These are phyloP conservation scores for Thymelicus lineola DNA, from an alignment of 2,888 invertebrate genomes.

Conservation along the genomic window DNA sequence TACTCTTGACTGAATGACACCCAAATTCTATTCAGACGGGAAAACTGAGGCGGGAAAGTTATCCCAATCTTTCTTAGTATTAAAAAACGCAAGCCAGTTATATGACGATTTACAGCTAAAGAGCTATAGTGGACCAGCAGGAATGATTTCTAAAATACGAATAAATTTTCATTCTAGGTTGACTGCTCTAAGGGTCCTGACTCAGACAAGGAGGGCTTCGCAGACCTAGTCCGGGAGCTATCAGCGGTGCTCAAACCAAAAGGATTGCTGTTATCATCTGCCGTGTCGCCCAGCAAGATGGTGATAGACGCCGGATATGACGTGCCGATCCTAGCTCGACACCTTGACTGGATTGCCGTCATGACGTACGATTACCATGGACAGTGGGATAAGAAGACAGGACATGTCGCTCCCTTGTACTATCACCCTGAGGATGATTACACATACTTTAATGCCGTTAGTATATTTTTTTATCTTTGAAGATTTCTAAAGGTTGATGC, in stretches of 20 bases:
- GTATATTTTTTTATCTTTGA: conserved; percentile 52
- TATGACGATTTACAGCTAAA: too few species aligned
- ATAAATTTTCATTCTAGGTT: conserved; percentile 80
- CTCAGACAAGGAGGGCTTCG: conserved; percentile 93
- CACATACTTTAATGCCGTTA: conserved; percentile 92
- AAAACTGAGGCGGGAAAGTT: too few species aligned
- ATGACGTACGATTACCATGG: conserved; percentile 97
- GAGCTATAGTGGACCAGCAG: too few species aligned
- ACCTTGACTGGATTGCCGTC: conserved; percentile 95
- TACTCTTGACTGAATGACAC: too few species aligned
- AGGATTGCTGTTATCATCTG: conserved; percentile 91
- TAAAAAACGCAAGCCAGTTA: too few species aligned
- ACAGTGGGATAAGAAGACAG: conserved; percentile 96
- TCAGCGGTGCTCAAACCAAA: conserved; percentile 87
- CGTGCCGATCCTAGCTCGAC: conserved; percentile 89
- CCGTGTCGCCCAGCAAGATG: conserved; percentile 94
- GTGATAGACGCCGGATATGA: conserved; percentile 95
- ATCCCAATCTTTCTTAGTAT: too few species aligned
- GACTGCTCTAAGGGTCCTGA: conserved; percentile 93
- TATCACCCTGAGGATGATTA: conserved; percentile 93
- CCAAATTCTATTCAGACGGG: too few species aligned
- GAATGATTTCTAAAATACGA: too few species aligned
- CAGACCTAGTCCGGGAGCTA: conserved; percentile 90
- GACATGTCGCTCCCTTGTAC: conserved; percentile 94
- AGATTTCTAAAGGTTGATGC: too few species aligned